Conservation (phyloP, 2,797 vertebrate species). For the Sebastolobus alascanus region DNA sequence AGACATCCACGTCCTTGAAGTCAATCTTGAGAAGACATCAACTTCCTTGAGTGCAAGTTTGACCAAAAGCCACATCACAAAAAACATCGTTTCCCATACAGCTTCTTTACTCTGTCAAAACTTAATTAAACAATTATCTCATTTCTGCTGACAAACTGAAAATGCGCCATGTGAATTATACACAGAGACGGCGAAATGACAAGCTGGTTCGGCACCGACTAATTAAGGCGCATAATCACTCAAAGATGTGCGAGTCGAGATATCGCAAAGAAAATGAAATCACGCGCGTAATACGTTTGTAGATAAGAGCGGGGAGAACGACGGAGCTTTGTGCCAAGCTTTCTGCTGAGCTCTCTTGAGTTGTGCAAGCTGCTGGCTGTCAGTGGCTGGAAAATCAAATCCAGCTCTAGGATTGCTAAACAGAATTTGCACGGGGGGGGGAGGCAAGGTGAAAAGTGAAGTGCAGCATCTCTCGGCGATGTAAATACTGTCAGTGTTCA, state of each 20-base stretch:
- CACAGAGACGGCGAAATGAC: slow-evolving; percentile 2
- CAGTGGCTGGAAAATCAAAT: slow-evolving; percentile 50
- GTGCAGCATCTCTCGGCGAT: not conserved
- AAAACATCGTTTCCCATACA: slow-evolving; percentile 22
- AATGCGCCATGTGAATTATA: slow-evolving; percentile 34
- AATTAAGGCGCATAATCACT: slow-evolving; percentile 34
- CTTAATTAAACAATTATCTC: slow-evolving; percentile 33
- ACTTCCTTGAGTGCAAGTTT: not conserved
- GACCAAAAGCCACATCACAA: slow-evolving; percentile 25
- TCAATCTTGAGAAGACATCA: not conserved
- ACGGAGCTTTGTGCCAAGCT: slow-evolving; percentile 19
- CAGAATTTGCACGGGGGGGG: slow-evolving; percentile 18
- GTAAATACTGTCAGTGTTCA: not conserved
- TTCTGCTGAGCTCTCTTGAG: slow-evolving; percentile 42
- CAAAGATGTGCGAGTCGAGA: slow-evolving; percentile 33
- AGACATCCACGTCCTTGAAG: not conserved
- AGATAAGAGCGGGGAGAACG: slow-evolving; percentile 26
- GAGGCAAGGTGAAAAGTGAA: slow-evolving; percentile 24
- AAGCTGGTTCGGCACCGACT: slow-evolving; percentile 27
- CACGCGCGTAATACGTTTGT: slow-evolving; percentile 6
- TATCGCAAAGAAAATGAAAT: slow-evolving; percentile 14
- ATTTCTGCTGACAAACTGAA: slow-evolving; percentile 43
- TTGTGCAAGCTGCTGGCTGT: slow-evolving; percentile 64
- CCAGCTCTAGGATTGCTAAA: slow-evolving; percentile 46
- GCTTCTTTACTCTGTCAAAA: slow-evolving; percentile 20